phyloP scores from a whole-genome alignment of 1,140 invertebrate species.

The Doryteuthis pealeii region DNA sequence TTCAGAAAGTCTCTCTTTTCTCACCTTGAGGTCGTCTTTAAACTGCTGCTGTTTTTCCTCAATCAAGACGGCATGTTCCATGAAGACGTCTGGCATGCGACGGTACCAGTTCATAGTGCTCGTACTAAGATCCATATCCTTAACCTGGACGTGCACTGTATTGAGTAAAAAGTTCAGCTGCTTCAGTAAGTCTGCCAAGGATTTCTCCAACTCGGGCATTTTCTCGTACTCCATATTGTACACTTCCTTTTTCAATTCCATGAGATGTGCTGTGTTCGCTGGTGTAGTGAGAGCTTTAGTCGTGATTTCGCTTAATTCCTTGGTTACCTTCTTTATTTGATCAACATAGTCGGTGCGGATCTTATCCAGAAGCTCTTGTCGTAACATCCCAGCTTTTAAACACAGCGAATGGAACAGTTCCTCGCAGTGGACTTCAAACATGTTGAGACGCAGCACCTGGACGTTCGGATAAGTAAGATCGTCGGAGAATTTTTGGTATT shows the following conservation, averaged over 20 bases:
- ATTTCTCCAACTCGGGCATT: constrained; percentile 74
- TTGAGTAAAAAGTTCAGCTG: constrained; percentile 78
- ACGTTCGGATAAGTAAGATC: constrained; percentile 56
- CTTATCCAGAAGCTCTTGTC: constrained; percentile 70
- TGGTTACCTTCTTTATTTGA: constrained; percentile 78
- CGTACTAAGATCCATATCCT: constrained; percentile 77
- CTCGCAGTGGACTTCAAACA: constrained; percentile 82
- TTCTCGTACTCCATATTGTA: constrained; percentile 73
- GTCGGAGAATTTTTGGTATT: constrained; percentile 56
- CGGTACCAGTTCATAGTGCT: constrained; percentile 84
- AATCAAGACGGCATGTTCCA: constrained; percentile 81
- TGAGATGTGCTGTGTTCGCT: constrained; percentile 79
- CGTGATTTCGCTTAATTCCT: constrained; percentile 81
- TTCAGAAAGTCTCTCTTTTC: constrained; percentile 69
- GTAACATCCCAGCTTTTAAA: constrained; percentile 70
- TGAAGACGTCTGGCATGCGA: constrained; percentile 76
- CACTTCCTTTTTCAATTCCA: constrained; percentile 79
- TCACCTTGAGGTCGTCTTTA: constrained; percentile 75
- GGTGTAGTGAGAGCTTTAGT: constrained; percentile 78
- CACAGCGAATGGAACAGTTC: constrained; percentile 76
- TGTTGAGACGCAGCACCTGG: constrained; percentile 70
- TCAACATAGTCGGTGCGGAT: constrained; percentile 65
- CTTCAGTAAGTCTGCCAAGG: constrained; percentile 68
- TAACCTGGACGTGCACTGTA: constrained; percentile 73
- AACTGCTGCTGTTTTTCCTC: constrained; percentile 83